Evolutionary conservation across 2,113 vertebrate genomes (phyloP).

Genomic region (Centrocercus urophasianus): DNA sequence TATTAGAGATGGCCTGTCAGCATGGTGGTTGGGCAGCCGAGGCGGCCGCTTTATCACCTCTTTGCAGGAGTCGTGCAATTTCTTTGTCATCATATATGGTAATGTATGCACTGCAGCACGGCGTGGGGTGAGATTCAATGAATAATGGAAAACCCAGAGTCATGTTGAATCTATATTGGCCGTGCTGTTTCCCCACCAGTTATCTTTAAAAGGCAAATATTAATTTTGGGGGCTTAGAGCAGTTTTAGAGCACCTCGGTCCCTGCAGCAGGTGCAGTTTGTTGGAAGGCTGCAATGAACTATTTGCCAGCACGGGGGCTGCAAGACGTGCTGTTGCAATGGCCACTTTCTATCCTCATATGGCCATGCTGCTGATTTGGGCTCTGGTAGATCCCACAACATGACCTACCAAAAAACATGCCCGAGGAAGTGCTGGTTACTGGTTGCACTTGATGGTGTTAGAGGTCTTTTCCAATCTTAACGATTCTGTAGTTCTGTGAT

Average conservation of each 20-base stretch:
- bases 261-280: background rate
- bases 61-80: conserved; percentile 8
- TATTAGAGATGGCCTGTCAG: background rate
- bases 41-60: background rate
- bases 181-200: background rate
- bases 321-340: background rate
- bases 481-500: too few species aligned
- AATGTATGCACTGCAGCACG: conserved; percentile 20
- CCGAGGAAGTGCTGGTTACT: background rate
- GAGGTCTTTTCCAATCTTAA: too few species aligned
- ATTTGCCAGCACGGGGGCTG: background rate
- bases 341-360: background rate
- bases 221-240: background rate
- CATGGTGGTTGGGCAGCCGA: conserved; percentile 8
- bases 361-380: background rate
- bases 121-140: background rate
- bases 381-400: background rate
- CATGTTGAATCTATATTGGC: background rate
- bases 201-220: conserved; percentile 29
- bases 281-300: background rate
- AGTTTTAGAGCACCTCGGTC: background rate
- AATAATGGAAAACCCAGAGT: conserved; percentile 10
- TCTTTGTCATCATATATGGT: conserved; percentile 2
- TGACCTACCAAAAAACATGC: background rate
- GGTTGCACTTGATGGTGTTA: background rate